Evolutionary conservation across 1,140 invertebrate species (phyloP).

Genomic region (Gerris buenoi): DNA sequence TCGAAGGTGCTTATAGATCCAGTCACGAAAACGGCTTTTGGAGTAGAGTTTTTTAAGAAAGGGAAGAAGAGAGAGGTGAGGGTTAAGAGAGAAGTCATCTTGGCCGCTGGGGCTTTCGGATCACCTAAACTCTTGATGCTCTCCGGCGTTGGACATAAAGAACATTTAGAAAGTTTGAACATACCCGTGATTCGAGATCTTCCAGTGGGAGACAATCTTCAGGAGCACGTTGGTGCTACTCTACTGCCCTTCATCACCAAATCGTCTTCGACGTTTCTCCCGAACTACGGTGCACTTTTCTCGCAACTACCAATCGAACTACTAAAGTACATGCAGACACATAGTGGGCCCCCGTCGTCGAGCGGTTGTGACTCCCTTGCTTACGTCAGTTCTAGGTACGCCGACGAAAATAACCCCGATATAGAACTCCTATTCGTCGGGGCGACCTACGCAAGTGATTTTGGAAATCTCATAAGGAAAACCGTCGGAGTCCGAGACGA

Average conservation of each 20-base stretch:
- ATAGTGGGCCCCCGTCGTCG: slow-evolving; percentile 24
- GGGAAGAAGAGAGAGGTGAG: slow-evolving; percentile 11
- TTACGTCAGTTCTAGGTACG: slow-evolving; percentile 41
- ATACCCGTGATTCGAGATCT: slow-evolving; percentile 38
- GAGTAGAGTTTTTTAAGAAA: slow-evolving; percentile 37
- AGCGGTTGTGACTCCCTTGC: slow-evolving; percentile 43
- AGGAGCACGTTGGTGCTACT: slow-evolving; percentile 53
- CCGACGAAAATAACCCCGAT: slow-evolving; percentile 42
- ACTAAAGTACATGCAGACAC: slow-evolving; percentile 10
- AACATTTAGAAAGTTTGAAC: slow-evolving; percentile 11
- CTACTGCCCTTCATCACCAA: slow-evolving; percentile 51
- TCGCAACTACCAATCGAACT: slow-evolving; percentile 5
- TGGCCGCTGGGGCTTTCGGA: slow-evolving; percentile 17
- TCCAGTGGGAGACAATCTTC: slow-evolving; percentile 43
- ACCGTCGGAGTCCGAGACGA: slow-evolving; percentile 21
- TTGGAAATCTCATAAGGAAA: slow-evolving; percentile 17
- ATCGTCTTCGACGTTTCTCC: slow-evolving; percentile 36
- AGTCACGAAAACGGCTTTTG: slow-evolving; percentile 35
- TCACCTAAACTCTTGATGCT: slow-evolving; percentile 16
- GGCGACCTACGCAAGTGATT: slow-evolving; percentile 29
- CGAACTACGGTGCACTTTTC: slow-evolving; percentile 6
- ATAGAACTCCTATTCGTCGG: slow-evolving; percentile 43
- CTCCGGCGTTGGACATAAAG: slow-evolving; percentile 14
- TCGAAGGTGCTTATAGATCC: slow-evolving; percentile 39
- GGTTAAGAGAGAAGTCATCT: slow-evolving; percentile 17